These are phyloP conservation scores for Nerophis ophidion DNA, from an alignment of 2,113 vertebrate species.

Conservation along the genomic window DNA sequence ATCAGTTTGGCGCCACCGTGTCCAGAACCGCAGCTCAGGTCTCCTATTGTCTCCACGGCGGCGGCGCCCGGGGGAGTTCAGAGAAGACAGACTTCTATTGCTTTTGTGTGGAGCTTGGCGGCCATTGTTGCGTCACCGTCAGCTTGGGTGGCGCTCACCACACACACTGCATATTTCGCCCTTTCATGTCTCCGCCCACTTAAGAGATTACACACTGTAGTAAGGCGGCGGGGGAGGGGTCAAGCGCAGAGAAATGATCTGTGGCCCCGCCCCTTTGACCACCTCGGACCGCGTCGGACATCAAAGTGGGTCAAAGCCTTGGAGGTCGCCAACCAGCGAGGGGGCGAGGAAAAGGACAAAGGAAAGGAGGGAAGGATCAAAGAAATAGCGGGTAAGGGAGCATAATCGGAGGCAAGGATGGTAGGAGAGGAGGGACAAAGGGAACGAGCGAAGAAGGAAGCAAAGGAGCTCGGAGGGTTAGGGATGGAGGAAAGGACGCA, in stretches of 20 bases:
- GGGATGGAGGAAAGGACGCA: too few species aligned
- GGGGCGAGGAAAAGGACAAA: not conserved
- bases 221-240: not conserved
- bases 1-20: too few species aligned
- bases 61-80: too few species aligned
- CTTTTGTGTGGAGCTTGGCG: too few species aligned
- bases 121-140: too few species aligned
- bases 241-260: conserved; percentile 47
- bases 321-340: not conserved
- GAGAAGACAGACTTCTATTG: too few species aligned
- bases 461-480: not conserved
- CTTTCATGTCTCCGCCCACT: conserved; percentile 48
- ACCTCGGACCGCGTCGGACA: conserved; percentile 34
- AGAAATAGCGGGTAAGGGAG: not conserved
- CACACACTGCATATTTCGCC: conserved; percentile 45
- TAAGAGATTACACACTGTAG: conserved; percentile 46
- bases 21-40: too few species aligned
- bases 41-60: too few species aligned
- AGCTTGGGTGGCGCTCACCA: too few species aligned
- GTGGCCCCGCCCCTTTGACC: conserved; percentile 18
- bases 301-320: conserved; percentile 55
- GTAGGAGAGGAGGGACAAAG: not conserved
- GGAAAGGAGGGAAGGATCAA: not conserved
- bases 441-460: not conserved
- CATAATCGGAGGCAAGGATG: not conserved